Conservation (phyloP, 1,140 invertebrate species). For the Pomacea maculata region DNA sequence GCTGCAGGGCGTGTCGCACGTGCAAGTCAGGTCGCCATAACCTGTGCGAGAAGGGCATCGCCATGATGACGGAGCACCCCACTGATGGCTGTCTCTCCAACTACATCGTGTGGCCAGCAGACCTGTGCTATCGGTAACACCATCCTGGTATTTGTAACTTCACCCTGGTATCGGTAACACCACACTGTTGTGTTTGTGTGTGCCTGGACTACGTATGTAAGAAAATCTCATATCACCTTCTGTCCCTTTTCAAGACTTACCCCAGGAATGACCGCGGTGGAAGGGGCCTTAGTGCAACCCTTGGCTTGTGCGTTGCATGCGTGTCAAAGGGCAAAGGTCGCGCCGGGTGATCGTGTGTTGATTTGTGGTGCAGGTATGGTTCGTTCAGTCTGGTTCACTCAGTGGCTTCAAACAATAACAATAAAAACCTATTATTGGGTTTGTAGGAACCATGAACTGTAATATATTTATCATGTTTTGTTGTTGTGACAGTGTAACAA, state of each 20-base stretch:
- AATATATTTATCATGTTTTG: too few species aligned
- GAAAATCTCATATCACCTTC: too few species aligned
- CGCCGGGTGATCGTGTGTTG: neutral
- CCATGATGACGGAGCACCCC: conserved; percentile 89
- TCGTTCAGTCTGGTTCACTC: too few species aligned
- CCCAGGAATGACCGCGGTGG: neutral
- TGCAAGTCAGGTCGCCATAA: conserved; percentile 91
- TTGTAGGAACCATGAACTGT: too few species aligned
- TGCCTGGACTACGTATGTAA: too few species aligned
- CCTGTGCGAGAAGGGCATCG: conserved; percentile 80
- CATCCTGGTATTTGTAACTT: too few species aligned
- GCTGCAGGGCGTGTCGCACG: conserved; percentile 82
- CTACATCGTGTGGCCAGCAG: conserved; percentile 88
- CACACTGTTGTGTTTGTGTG: too few species aligned
- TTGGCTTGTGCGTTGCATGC: conserved; percentile 3
- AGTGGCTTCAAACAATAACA: too few species aligned
- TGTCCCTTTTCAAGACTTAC: neutral
- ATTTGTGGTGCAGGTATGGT: conserved; percentile 60
- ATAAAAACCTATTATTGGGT: too few species aligned
- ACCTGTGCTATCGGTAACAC: conserved; percentile 88
- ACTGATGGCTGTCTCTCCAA: conserved; percentile 82
- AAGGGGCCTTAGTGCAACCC: neutral
- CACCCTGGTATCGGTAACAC: too few species aligned
- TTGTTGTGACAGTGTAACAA: too few species aligned
- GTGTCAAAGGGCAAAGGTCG: neutral